Evolutionary conservation across 2,113 vertebrate genomes (phyloP).

Genomic region (Agelaius phoeniceus): DNA sequence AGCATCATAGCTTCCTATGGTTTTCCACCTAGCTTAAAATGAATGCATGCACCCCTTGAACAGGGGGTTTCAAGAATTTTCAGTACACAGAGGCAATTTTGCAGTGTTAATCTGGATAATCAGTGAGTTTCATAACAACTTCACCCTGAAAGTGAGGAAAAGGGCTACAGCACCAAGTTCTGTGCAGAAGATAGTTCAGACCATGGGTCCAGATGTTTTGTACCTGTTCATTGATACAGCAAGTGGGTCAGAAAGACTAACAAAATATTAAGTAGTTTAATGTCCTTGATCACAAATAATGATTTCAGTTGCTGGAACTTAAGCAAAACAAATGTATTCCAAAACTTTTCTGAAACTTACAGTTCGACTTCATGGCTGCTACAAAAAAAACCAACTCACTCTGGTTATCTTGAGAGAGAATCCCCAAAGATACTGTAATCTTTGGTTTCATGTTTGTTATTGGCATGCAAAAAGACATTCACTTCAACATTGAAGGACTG

Average conservation of each 20-base stretch:
- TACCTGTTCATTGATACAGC: not conserved
- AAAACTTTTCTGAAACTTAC: not conserved
- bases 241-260: not conserved
- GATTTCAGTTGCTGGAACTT: not conserved
- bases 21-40: not conserved
- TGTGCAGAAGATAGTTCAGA: not conserved
- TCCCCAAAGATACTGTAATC: not conserved
- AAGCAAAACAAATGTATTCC: not conserved
- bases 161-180: not conserved
- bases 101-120: not conserved
- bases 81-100: not conserved
- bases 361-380: not conserved
- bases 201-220: not conserved
- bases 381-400: not conserved
- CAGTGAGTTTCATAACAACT: not conserved
- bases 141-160: not conserved
- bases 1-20: not conserved
- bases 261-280: not conserved
- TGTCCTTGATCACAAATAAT: not conserved
- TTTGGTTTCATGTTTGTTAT: not conserved
- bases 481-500: not conserved
- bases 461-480: not conserved
- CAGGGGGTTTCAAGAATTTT: not conserved
- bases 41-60: not conserved
- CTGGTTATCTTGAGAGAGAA: not conserved